Conservation (phyloP, 2,797 vertebrate species). For the Fundulus diaphanus region DNA sequence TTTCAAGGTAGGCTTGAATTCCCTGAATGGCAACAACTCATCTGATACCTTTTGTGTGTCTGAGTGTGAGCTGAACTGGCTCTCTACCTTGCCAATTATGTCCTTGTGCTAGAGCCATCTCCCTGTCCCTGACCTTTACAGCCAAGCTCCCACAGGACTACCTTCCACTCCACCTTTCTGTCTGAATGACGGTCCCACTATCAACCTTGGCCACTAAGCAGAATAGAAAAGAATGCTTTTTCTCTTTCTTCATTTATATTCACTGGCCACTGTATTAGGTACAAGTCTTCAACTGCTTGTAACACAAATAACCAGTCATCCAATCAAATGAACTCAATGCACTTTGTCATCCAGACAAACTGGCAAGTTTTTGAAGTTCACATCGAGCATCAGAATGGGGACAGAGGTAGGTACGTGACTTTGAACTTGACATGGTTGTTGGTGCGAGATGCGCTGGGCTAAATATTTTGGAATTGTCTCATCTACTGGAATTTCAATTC, state of each 20-base stretch:
- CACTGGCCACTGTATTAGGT: background rate
- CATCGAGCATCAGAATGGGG: background rate
- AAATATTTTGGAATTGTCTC: background rate
- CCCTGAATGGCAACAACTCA: constrained; percentile 33
- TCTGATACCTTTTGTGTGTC: constrained; percentile 34
- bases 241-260: constrained; percentile 6
- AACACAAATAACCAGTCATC: background rate
- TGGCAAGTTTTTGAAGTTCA: background rate
- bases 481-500: no score
- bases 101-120: constrained; percentile 68
- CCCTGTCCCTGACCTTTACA: constrained; percentile 73
- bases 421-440: background rate
- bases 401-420: background rate
- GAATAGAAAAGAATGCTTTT: constrained; percentile 6
- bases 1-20: constrained; percentile 26
- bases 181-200: constrained; percentile 56
- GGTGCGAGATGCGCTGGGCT: background rate
- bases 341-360: background rate
- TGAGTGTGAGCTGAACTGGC: constrained; percentile 48
- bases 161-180: constrained; percentile 53
- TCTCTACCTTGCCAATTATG: constrained; percentile 71
- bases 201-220: constrained; percentile 34
- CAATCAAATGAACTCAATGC: background rate
- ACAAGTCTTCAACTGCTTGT: background rate
- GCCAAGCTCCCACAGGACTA: constrained; percentile 57